Conservation (phyloP, 2,113 vertebrate genomes). For the Ploceus nigricollis region DNA sequence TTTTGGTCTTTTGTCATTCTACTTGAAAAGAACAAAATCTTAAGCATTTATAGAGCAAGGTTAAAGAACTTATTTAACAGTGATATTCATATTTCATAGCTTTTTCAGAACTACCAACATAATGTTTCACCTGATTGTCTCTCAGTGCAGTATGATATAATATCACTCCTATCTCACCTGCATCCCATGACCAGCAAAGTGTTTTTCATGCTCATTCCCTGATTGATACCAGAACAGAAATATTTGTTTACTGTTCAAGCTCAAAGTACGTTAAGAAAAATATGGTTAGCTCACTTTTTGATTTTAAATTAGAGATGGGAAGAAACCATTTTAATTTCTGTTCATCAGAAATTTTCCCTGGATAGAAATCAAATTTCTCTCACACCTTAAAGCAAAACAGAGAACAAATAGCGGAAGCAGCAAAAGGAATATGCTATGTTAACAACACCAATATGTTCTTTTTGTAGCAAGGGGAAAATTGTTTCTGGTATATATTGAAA, state of each 20-base stretch:
- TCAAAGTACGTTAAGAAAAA: neutral
- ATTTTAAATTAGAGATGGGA: neutral
- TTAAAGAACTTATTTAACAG: constrained; percentile 39
- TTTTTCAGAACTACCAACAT: neutral
- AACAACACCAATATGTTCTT: neutral
- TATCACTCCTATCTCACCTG: neutral
- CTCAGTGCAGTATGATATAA: neutral
- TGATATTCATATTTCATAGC: neutral
- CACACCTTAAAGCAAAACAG: neutral
- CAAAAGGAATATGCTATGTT: neutral
- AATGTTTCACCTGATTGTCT: neutral
- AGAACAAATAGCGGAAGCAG: neutral
- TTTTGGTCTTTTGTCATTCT: constrained; percentile 43
- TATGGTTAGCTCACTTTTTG: neutral
- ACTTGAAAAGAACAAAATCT: constrained; percentile 24
- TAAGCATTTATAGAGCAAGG: neutral
- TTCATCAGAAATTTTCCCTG: neutral
- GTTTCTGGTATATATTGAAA: neutral
- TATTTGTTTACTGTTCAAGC: neutral
- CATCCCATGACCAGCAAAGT: neutral
- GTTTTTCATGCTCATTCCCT: neutral
- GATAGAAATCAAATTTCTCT: neutral
- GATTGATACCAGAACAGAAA: neutral
- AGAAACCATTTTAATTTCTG: neutral
- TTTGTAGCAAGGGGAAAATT: neutral